Evolutionary conservation across 2,888 invertebrate genomes (phyloP), one percentile per base, ranked within the genome.

Genomic region (Tethea ocularis): DNA sequence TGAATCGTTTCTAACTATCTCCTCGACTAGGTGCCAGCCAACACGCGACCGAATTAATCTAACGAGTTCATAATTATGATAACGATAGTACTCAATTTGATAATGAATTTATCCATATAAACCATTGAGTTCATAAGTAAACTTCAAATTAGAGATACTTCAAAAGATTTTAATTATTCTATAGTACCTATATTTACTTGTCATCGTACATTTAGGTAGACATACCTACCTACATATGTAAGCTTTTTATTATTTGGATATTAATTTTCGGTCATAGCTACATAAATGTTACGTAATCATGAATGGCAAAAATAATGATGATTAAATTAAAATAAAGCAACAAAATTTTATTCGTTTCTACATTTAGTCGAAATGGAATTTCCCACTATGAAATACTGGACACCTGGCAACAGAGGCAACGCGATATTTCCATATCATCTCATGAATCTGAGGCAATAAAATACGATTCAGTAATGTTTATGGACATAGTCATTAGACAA

Each of bases 381-480:
- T 84, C 82, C 86, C 83, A 76, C 74, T 74, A 69, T 71, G 66
- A 71, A 80, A 77, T 65, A 71, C 60, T 63, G 60, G 60, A 75
- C 82, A 82, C 80, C 80, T 83, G 82, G 78, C 75, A 78, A 80
- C 81, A 69, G 74, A 71, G 78, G 71, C 77, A 71, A 69, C 75
- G 67, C 63, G 69, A 73, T 77, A 78, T 81, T 81, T 78, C 77
- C 76, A 75, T 77, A 77, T 75, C 74, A 75, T 76, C 73, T 78
- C 69, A 73, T 78, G 82, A 80, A 83, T 74, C 72, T 59, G 61
- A 75, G 61, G 76, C 72, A 74, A 82, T 84, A 83, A 84, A 85
- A 84, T 75, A 72, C 66, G 72, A 72, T 69, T 71, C 69, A 61
- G 61, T 68, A 59, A 69, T 69, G 63, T 75, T 74, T 72, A 74